Conservation (phyloP, 2,888 invertebrate species). For the Emmelina monodactyla region DNA sequence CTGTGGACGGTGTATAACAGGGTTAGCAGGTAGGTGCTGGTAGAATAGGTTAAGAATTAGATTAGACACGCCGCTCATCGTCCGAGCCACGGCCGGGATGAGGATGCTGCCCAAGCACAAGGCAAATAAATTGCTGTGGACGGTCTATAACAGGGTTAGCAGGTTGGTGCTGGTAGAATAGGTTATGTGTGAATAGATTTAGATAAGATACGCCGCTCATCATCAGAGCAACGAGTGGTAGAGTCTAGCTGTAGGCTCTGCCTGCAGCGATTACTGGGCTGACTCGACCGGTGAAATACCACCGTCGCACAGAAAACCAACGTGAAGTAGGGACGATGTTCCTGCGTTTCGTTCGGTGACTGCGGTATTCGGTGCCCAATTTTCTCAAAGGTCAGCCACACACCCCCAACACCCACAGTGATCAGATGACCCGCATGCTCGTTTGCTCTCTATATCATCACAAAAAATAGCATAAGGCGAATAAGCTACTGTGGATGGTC, state of each 20-base stretch:
- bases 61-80: neutral
- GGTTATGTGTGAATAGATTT: too few relatives aligned
- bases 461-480: constrained; percentile 44
- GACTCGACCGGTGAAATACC: too few relatives aligned
- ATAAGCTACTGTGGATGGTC: constrained; percentile 76
- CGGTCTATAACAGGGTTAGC: constrained; percentile 73
- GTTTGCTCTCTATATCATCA: too few relatives aligned
- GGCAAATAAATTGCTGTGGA: constrained; percentile 71
- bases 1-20: constrained; percentile 74
- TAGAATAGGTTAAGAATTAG: too few relatives aligned
- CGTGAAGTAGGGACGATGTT: constrained; percentile 79
- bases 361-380: too few relatives aligned
- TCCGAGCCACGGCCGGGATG: constrained; percentile 93
- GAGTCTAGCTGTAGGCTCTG: too few relatives aligned
- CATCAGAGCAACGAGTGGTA: constrained; percentile 90
- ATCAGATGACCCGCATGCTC: too few relatives aligned
- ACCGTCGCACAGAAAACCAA: too few relatives aligned
- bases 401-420: too few relatives aligned
- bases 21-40: constrained; percentile 65
- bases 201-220: neutral
- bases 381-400: too few relatives aligned
- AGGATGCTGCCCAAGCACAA: constrained; percentile 40
- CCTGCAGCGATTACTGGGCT: too few relatives aligned
- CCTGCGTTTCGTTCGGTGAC: too few relatives aligned
- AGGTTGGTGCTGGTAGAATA: constrained; percentile 58